These are phyloP conservation scores for Spinus pinus DNA, from an alignment of 2,797 vertebrate genomes.

Conservation along the genomic window DNA sequence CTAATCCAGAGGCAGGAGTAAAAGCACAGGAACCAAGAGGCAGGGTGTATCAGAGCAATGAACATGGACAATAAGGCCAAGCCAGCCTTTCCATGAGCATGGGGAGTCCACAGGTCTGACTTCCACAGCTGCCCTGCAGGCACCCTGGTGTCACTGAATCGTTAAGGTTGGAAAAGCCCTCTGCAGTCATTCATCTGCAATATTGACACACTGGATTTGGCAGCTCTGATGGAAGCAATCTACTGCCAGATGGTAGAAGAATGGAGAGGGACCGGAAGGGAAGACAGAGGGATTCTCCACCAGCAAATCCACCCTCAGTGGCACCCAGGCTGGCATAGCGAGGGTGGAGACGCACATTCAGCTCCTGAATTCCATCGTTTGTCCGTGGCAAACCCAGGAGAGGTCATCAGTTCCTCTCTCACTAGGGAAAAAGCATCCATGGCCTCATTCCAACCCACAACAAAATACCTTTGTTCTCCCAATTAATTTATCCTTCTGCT, in stretches of 20 bases:
- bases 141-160: rapidly evolving
- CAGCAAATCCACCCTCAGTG: neutral
- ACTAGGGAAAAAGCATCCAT: neutral
- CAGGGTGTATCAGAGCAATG: neutral
- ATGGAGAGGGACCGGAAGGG: neutral
- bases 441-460: conserved; percentile 21
- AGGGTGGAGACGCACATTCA: neutral
- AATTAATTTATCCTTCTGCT: conserved; percentile 63
- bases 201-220: conserved; percentile 43
- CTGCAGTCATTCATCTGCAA: neutral
- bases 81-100: rapidly evolving
- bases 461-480: conserved; percentile 64
- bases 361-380: neutral
- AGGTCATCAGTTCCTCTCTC: neutral
- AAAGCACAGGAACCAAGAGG: neutral
- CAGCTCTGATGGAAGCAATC: conserved; percentile 17
- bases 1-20: neutral
- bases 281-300: neutral
- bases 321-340: neutral
- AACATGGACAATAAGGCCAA: neutral
- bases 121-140: neutral
- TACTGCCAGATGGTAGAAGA: conserved; percentile 22
- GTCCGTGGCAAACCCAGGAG: neutral
- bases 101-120: rapidly evolving
- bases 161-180: neutral